These are phyloP conservation scores for Netelia melanura DNA, from an alignment of 2,888 invertebrate species.

Conservation along the genomic window DNA sequence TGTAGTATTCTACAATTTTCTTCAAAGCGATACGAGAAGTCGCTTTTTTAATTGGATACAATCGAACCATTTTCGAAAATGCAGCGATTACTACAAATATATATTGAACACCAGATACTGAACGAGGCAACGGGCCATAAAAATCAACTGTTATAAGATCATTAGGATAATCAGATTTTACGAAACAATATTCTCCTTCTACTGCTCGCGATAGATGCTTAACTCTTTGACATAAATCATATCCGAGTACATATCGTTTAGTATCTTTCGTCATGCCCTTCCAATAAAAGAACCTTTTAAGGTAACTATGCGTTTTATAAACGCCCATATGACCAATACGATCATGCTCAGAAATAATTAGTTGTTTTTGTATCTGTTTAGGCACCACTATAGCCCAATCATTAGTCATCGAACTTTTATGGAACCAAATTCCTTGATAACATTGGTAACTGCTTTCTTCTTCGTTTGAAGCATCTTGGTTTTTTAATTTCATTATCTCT, in stretches of 20 bases:
- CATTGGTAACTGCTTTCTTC: neutral
- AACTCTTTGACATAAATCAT: slow-evolving; percentile 52
- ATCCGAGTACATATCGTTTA: slow-evolving; percentile 29
- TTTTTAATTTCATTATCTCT: neutral
- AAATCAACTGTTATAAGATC: slow-evolving; percentile 44
- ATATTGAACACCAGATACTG: slow-evolving; percentile 36
- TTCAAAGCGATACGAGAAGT: slow-evolving; percentile 16
- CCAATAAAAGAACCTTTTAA: slow-evolving; percentile 41
- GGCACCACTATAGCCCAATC: slow-evolving; percentile 27
- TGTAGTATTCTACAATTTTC: slow-evolving; percentile 34
- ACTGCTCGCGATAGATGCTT: slow-evolving; percentile 29
- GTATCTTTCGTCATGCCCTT: slow-evolving; percentile 24
- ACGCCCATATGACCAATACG: slow-evolving; percentile 40
- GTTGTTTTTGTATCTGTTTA: neutral
- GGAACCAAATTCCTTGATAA: slow-evolving; percentile 33
- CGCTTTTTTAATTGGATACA: slow-evolving; percentile 41
- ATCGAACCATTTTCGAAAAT: slow-evolving; percentile 39
- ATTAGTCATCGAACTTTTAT: neutral
- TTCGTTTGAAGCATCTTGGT: neutral
- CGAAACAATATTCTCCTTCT: slow-evolving; percentile 48
- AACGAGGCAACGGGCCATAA: slow-evolving; percentile 45
- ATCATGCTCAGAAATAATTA: slow-evolving; percentile 36
- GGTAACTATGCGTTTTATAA: slow-evolving; percentile 25
- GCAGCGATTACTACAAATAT: slow-evolving; percentile 48
- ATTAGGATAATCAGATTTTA: slow-evolving; percentile 27